Conservation (phyloP, 2,113 vertebrate species). For the Suricata suricatta region DNA sequence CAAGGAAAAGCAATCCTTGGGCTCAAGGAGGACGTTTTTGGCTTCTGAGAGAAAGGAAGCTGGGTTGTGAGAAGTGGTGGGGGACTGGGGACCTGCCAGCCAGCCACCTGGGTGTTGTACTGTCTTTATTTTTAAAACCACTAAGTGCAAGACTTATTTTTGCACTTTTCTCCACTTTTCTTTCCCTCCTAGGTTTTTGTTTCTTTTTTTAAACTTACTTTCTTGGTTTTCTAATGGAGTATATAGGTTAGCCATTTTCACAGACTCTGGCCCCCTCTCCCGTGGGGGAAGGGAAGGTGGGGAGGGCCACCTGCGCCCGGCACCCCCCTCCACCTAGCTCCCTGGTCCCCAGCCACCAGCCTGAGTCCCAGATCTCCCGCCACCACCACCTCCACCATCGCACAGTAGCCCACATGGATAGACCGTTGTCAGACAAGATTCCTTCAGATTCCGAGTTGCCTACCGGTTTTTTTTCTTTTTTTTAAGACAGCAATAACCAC, state of each 20-base stretch:
- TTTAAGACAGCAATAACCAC: constrained; percentile 89
- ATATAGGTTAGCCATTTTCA: constrained; percentile 66
- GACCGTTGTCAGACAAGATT: constrained; percentile 83
- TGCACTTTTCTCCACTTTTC: constrained; percentile 85
- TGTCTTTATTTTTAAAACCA: constrained; percentile 87
- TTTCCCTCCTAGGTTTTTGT: constrained; percentile 41
- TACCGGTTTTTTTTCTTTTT: constrained; percentile 77
- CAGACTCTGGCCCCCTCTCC: constrained; percentile 51
- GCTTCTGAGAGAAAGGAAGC: constrained; percentile 7
- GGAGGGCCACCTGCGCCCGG: neutral
- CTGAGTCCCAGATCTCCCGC: neutral
- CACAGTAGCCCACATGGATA: constrained; percentile 78
- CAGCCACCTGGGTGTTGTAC: constrained; percentile 72
- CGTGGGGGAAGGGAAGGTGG: neutral
- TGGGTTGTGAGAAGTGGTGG: neutral
- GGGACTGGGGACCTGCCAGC: neutral
- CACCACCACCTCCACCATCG: constrained; percentile 62
- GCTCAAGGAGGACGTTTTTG: neutral
- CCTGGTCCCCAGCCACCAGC: constrained; percentile 55
- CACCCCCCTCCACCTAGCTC: neutral
- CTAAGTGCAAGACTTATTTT: constrained; percentile 86
- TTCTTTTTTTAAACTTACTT: constrained; percentile 58
- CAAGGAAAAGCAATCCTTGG: neutral
- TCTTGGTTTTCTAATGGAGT: constrained; percentile 78
- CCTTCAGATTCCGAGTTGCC: constrained; percentile 90